phyloP scores from a whole-genome alignment of 2,797 vertebrate species.

The Sciaenops ocellatus region DNA sequence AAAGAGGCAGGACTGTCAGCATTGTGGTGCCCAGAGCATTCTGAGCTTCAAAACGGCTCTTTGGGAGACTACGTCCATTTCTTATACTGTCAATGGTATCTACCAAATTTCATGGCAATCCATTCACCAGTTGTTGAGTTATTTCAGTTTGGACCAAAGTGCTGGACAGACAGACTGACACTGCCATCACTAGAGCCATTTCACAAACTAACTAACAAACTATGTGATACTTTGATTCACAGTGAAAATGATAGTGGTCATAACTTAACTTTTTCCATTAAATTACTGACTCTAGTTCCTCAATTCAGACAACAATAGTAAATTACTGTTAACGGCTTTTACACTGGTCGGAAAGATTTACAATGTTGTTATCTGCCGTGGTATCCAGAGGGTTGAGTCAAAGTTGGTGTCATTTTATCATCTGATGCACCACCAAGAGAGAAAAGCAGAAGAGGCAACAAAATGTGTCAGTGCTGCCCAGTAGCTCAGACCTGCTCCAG shows the following conservation, averaged over 20 bases:
- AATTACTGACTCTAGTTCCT: not conserved
- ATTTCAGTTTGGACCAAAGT: not conserved
- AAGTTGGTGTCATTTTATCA: slow-evolving; percentile 46
- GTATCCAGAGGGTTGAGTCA: slow-evolving; percentile 15
- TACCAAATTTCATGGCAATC: too few relatives aligned
- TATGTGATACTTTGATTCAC: not conserved
- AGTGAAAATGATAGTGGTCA: not conserved
- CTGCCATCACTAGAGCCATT: not conserved
- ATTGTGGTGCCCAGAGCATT: too few relatives aligned
- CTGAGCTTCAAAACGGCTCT: too few relatives aligned
- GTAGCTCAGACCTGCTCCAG: slow-evolving; percentile 52
- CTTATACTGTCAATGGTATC: too few relatives aligned
- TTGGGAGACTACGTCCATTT: too few relatives aligned
- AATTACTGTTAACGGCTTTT: not conserved
- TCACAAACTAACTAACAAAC: not conserved
- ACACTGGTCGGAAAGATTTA: not conserved
- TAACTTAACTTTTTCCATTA: not conserved
- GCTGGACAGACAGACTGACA: not conserved
- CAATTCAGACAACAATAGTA: not conserved
- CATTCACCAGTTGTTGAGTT: not conserved
- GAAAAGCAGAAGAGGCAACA: slow-evolving; percentile 57
- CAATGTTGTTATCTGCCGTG: slow-evolving; percentile 14
- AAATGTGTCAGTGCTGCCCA: slow-evolving; percentile 53
- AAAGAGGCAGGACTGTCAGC: too few relatives aligned
- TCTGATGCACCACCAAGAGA: slow-evolving; percentile 44